Evolutionary conservation across 2,113 vertebrate species (phyloP), one percentile per base, ranked within the genome.

Genomic region (Hyla sarda): DNA sequence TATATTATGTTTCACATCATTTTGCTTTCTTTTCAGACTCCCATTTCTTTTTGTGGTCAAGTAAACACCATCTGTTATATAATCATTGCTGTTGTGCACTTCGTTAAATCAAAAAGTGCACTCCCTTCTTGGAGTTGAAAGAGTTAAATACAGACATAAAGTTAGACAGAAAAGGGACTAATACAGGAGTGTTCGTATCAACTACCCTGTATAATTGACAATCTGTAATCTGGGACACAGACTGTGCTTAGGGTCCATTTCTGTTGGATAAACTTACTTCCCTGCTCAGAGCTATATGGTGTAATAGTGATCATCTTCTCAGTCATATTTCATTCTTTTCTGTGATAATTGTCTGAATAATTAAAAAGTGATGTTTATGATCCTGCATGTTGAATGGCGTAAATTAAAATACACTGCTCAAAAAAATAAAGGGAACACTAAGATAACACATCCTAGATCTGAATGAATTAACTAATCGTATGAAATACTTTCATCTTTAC

Each of bases 261-360:
- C 48, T 77, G 54, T 74, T 77, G 12, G 5, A 76, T 65, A 10
- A 76, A 21, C 17, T 84, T 28, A 32, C 52, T 32, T 50, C 6
- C n/a, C 45, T 62, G n/a, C 60, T 76, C 47, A 60, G 32, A 85
- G 45, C 56, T 62, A 3, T 41, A 28, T 32, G 25, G 19, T 77
- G 58, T 65, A 54, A 77, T 23, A 65, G 60, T 25, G 30, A 78
- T 76, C 41, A 65, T 47, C 73, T 84, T 84, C 75, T 62, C 16
- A 21, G 47, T 32, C 74, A 67, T 78, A 78, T 78, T 78, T 85
- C 52, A 54, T 77, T 50, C 25, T 65, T 76, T 83, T 77, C n/a
- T n/a, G n/a, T n/a, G n/a, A n/a, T n/a, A n/a, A n/a, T n/a, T n/a
- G n/a, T n/a, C n/a, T n/a, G n/a, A n/a, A n/a, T n/a, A n/a, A n/a